phyloP scores from a whole-genome alignment of 2,113 vertebrate genomes.

The Psettodes erumei region DNA sequence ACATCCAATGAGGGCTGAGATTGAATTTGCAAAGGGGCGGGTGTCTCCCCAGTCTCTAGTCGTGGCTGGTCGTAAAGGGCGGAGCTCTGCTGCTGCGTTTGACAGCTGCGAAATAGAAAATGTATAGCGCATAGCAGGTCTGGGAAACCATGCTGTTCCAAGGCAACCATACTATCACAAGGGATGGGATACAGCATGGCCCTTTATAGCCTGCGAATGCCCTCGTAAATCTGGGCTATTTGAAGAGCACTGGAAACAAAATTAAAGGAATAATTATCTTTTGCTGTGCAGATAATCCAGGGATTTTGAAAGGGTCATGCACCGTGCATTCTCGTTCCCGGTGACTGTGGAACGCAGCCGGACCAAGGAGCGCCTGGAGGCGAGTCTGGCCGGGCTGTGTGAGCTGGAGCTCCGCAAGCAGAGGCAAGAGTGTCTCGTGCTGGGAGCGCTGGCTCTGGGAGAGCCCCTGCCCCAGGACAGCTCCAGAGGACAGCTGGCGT shows the following conservation, averaged over 20 bases:
- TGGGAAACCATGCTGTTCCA: constrained; percentile 60
- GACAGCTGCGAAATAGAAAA: constrained; percentile 80
- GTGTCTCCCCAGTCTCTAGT: constrained; percentile 45
- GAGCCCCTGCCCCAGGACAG: constrained; percentile 58
- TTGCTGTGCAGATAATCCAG: background rate
- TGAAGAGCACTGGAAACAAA: background rate
- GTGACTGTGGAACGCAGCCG: constrained; percentile 80
- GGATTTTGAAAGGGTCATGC: constrained; percentile 60
- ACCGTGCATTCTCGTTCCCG: constrained; percentile 80
- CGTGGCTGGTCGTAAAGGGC: constrained; percentile 51
- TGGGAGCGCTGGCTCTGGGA: constrained; percentile 79
- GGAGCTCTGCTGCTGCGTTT: constrained; percentile 70
- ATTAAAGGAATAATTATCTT: background rate
- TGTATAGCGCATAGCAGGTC: constrained; percentile 44
- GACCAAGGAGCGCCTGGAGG: constrained; percentile 83
- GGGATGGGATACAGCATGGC: constrained; percentile 40
- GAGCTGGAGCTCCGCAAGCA: constrained; percentile 83
- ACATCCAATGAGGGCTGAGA: constrained; percentile 59
- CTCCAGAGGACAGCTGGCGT: constrained; percentile 63
- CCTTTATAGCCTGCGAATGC: constrained; percentile 20
- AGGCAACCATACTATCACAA: constrained; percentile 15
- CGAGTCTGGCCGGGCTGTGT: constrained; percentile 80
- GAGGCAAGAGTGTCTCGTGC: constrained; percentile 83
- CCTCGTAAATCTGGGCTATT: constrained; percentile 38
- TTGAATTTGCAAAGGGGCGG: constrained; percentile 39